Conservation (phyloP, 2,888 invertebrate species). For the Nowickia ferox region DNA sequence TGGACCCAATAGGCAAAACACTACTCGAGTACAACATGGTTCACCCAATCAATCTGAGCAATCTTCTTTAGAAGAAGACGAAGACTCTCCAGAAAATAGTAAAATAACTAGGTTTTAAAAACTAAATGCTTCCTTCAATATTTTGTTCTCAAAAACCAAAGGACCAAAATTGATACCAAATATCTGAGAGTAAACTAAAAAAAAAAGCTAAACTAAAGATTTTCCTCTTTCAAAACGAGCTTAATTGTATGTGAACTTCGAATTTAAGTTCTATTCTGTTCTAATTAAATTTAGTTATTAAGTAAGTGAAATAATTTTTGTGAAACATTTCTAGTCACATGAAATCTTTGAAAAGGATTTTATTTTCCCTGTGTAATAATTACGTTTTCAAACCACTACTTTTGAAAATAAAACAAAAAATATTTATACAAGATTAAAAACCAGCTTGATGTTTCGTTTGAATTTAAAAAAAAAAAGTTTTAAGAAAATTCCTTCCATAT, state of each 20-base stretch:
- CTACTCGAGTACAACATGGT: constrained; percentile 73
- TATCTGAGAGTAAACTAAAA: not conserved
- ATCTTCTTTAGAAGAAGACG: constrained; percentile 77
- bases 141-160: not conserved
- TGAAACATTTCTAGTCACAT: constrained; percentile 65
- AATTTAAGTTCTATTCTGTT: not conserved
- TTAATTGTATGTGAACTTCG: not conserved
- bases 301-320: constrained; percentile 2
- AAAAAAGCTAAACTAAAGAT: not conserved
- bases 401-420: constrained; percentile 54
- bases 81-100: constrained; percentile 79
- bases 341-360: constrained; percentile 56
- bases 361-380: constrained; percentile 25
- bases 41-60: constrained; percentile 79
- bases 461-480: not conserved
- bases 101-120: constrained; percentile 82
- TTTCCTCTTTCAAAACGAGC: not conserved
- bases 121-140: constrained; percentile 36
- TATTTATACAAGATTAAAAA: constrained; percentile 49
- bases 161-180: constrained; percentile 8
- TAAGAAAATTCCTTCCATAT: no score
- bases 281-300: not conserved
- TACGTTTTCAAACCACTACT: constrained; percentile 25
- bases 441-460: not conserved
- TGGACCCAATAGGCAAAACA: constrained; percentile 79